Evolutionary conservation across 2,888 invertebrate species (phyloP), one percentile per base, ranked within the genome.

Genomic region (Leucania comma): DNA sequence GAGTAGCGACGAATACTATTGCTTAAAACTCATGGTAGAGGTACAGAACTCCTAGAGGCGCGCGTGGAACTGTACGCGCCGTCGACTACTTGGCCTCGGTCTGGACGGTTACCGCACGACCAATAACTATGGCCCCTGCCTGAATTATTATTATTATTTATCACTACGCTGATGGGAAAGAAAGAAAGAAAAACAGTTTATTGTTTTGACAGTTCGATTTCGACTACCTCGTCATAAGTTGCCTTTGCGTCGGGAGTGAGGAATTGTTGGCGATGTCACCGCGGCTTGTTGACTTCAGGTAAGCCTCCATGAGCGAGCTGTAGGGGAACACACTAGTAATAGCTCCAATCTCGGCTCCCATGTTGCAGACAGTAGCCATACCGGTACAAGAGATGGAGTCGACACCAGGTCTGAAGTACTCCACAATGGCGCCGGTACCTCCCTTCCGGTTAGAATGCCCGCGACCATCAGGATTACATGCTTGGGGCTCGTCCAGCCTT

Each of bases 341-440:
- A 29, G 99, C 99, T 81, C 99, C 99, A 88, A 99, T 99, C 96
- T 99, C 99, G 82, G 99, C 99, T 75, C 99, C 99, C 99, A 99
- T 99, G 96, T 99, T 99, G 95, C 99, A 99, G 92, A 99, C 99
- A 59, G 99, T 99, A 8, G 99, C 99, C 99, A 99, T 99, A 80
- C 99, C 99, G 42, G 99, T 99, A 93, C 99, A 99, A n/a, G 99
- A 99, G 90, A 99, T 99, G 82, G 99, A 99, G 90, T 99, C 99
- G 0, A 99, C 99, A 51, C 99, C 99, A 29, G 99, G 98, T 1
- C 99, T 99, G 92, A 98, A 98, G 95, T 99, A 99, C 94, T 99
- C 99, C 71, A 99, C 98, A 90, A 99, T 99, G 80, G 99, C 99
- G 35, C 99, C 99, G 82, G 99, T 99, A 74, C 99, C 99, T 60